Evolutionary conservation across 2,113 vertebrate species (phyloP).

Genomic region (Phylloscopus whistleri): DNA sequence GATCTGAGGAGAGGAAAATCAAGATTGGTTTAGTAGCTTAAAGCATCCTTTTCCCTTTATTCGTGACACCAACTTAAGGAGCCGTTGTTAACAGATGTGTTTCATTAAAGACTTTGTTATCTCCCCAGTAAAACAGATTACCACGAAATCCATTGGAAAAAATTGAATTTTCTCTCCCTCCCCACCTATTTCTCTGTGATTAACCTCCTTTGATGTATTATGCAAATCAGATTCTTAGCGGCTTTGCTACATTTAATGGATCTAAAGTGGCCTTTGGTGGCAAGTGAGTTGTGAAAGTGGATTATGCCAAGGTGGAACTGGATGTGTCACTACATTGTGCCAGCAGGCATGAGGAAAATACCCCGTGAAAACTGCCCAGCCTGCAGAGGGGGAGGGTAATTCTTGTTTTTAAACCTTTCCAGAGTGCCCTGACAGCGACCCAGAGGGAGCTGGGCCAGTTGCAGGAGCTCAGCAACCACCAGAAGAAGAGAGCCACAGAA

Average conservation of each 20-base stretch:
- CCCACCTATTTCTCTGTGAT: neutral
- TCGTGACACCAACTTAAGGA: neutral
- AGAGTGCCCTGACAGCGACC: slow-evolving; percentile 77
- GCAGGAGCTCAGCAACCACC: slow-evolving; percentile 87
- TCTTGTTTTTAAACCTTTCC: slow-evolving; percentile 27
- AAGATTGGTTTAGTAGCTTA: neutral
- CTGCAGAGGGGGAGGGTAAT: neutral
- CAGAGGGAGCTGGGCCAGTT: slow-evolving; percentile 85
- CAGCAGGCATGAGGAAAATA: neutral
- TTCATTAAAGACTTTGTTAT: neutral
- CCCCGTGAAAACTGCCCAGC: neutral
- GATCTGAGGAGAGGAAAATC: neutral
- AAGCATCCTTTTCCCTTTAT: neutral
- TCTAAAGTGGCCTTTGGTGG: slow-evolving; percentile 18
- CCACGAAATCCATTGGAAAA: neutral
- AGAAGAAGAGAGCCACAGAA: slow-evolving; percentile 87
- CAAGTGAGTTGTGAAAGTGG: neutral
- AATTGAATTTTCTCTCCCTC: neutral
- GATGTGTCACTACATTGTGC: neutral
- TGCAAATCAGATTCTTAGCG: neutral
- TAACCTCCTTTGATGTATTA: slow-evolving; percentile 32
- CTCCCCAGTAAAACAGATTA: neutral
- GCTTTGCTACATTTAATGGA: neutral
- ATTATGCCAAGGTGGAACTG: neutral
- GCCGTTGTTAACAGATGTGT: neutral